A percentile compares a stretch with the other conserved stretches of the same genome.
phyloP scores from a whole-genome alignment of 2,797 vertebrate genomes.

The Sebastes variabilis region DNA sequence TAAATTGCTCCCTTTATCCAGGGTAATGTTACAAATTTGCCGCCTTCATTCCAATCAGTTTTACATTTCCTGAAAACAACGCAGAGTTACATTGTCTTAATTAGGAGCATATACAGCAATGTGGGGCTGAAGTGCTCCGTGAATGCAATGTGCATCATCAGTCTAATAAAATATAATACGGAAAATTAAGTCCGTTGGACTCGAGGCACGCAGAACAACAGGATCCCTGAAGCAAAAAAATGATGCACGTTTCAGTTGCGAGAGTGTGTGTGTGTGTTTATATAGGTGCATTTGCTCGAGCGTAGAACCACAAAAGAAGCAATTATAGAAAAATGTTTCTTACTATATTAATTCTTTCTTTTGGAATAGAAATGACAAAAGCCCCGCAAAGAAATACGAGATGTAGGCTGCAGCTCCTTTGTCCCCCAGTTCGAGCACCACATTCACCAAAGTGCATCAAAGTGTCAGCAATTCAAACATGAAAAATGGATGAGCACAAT shows the following conservation, averaged over 20 bases:
- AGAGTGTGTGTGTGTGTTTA: constrained; percentile 9
- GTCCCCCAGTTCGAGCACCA: constrained; percentile 46
- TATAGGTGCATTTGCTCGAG: constrained; percentile 26
- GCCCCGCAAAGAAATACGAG: constrained; percentile 5
- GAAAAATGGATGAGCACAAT: constrained; percentile 66
- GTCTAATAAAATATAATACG: constrained; percentile 64
- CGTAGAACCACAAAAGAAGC: constrained; percentile 35
- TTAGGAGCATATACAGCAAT: constrained; percentile 56
- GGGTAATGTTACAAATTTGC: constrained; percentile 32
- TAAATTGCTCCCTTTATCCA: constrained; percentile 20
- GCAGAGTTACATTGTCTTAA: constrained; percentile 46
- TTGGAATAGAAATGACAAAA: constrained; percentile 15
- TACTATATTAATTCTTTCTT: constrained; percentile 40
- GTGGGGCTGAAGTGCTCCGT: constrained; percentile 52
- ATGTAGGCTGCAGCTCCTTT: constrained; percentile 43
- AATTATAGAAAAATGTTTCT: constrained; percentile 48
- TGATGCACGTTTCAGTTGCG: constrained; percentile 20
- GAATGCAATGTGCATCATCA: constrained; percentile 69
- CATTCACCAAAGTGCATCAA: constrained; percentile 60
- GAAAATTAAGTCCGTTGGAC: constrained; percentile 65
- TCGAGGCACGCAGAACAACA: constrained; percentile 62
- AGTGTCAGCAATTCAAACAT: constrained; percentile 63
- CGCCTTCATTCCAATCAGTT: constrained; percentile 43
- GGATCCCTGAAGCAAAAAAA: constrained; percentile 32
- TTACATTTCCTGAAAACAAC: constrained; percentile 58